Evolutionary conservation across 2,797 vertebrate genomes (phyloP), one percentile per base, ranked within the genome.

Genomic region (Spondyliosoma cantharus): DNA sequence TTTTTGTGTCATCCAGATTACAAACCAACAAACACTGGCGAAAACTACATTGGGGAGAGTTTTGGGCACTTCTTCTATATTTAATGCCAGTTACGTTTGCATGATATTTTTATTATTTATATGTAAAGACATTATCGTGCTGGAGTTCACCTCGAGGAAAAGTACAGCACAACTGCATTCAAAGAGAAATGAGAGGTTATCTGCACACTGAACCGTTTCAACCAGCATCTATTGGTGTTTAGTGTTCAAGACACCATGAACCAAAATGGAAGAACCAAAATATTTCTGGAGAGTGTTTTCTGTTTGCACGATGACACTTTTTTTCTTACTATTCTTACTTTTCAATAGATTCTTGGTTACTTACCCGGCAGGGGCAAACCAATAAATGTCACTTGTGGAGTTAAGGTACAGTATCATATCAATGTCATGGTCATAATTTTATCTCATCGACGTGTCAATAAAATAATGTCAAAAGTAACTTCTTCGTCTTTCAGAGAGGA

Each of bases 321-420:
- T 52, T 1, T 29, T 52, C n/a, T 50, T 52, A 25, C 37, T 71
- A 11, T 27, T 25, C 15, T 67, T 80, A 25, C 50, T 62, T 24
- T 50, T 71, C 54, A 46, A 74, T 89, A 99, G 98, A 98, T 99
- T 94, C 94, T 99, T 76, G 98, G 97, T 71, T 99, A 97, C 85
- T 91, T 96, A 74, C 96, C 98, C 71, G 98, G 98, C 29, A 94
- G 95, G n/a, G 97, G 98, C 65, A 96, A 94, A 86, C 95, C 97
- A 0, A 91, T 99, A 80, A 96, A 95, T 0, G 97, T 99, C 88
- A 95, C 95, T 52, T 99, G 98, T 93, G 95, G 89, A 85, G 91
- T 96, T 56, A 96, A 96, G 96, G 98, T 99, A 96, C 20, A 78
- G 59, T 22, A 46, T n/a, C 7, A 59, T 16, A 20, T 43, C 3